phyloP scores from a whole-genome alignment of 2,888 invertebrate genomes.

The Zygothrica quintamaculata region DNA sequence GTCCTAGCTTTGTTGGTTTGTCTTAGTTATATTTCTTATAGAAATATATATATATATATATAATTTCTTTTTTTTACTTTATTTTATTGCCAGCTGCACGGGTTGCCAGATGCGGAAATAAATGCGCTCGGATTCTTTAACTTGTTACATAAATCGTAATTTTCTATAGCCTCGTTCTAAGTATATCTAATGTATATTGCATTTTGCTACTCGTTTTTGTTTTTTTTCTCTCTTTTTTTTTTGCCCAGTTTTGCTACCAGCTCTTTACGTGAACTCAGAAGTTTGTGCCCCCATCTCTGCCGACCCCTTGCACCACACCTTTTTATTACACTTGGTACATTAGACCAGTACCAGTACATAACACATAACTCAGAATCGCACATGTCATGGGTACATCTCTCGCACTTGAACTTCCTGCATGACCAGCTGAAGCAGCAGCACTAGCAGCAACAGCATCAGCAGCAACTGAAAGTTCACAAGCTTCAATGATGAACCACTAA shows the following conservation, averaged over 20 bases:
- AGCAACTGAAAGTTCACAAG: constrained; percentile 44
- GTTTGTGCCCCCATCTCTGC: background rate
- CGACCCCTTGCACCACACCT: background rate
- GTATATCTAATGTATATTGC: constrained; percentile 76
- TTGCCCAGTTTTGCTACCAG: constrained; percentile 1
- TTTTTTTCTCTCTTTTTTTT: constrained; percentile 8
- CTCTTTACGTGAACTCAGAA: constrained; percentile 8
- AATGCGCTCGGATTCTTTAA: constrained; percentile 74
- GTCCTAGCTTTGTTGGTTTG: background rate
- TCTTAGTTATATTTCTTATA: constrained; percentile 12
- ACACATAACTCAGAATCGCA: constrained; percentile 46
- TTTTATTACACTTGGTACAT: background rate
- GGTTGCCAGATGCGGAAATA: constrained; percentile 72
- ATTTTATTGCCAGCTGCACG: constrained; percentile 47
- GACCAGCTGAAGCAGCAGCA: constrained; percentile 48
- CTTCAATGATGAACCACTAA: constrained; percentile 42
- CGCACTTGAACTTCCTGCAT: constrained; percentile 77
- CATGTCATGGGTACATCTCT: constrained; percentile 57
- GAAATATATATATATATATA: no score
- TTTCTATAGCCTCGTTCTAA: constrained; percentile 76
- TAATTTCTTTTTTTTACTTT: constrained; percentile 18
- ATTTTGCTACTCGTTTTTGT: constrained; percentile 67
- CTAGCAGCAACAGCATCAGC: constrained; percentile 10
- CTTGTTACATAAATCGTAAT: constrained; percentile 80
- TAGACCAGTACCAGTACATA: constrained; percentile 1